Conservation (phyloP, 37 sponge, comb jelly and placozoan species). For the Beroe forskalii region DNA sequence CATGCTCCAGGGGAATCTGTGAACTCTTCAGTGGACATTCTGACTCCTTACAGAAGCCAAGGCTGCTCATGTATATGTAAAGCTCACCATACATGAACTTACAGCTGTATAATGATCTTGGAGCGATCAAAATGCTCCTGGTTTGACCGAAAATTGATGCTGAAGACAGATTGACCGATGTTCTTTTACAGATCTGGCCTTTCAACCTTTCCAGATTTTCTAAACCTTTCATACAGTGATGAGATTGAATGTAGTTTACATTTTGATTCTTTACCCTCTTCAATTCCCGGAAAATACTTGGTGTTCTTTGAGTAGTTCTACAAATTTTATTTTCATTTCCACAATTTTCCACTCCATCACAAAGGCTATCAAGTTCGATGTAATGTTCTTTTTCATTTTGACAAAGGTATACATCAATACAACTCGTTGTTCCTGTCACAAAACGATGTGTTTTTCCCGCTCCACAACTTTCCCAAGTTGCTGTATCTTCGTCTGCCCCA, state of each 20-base stretch:
- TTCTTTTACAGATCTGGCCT: background rate
- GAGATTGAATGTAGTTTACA: background rate
- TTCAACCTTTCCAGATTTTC: background rate
- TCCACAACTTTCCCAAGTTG: background rate
- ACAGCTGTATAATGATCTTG: too few species aligned
- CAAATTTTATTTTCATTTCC: slow-evolving; percentile 3
- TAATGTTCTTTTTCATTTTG: background rate
- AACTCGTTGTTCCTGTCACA: background rate
- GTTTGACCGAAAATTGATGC: background rate
- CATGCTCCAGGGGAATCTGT: background rate
- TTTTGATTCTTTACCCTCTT: background rate
- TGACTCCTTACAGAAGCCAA: background rate
- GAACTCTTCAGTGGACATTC: background rate
- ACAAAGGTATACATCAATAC: background rate
- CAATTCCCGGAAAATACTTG: background rate
- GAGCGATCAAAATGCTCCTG: too few species aligned
- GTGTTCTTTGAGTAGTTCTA: background rate
- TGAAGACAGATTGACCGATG: background rate
- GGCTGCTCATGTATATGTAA: background rate
- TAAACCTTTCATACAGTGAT: background rate
- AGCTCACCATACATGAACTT: background rate
- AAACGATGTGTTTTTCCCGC: background rate
- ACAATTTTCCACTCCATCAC: slow-evolving; percentile 13
- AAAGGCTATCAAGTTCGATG: background rate
- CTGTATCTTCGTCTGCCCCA: background rate